Evolutionary conservation across 2,113 vertebrate species (phyloP), one percentile per base, ranked within the genome.

Genomic region (Toxostoma redivivum): DNA sequence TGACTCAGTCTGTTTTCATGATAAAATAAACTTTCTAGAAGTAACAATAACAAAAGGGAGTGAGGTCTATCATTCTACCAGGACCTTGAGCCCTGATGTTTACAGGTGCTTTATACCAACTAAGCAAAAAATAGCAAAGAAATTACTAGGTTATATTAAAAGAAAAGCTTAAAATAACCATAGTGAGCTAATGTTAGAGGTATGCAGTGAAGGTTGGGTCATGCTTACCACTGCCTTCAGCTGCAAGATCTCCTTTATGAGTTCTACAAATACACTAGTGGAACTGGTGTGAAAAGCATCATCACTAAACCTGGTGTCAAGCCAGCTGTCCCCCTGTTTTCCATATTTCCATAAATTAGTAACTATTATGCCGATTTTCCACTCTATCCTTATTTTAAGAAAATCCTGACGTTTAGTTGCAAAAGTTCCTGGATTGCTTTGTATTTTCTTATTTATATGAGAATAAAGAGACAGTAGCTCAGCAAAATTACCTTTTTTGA

Each of bases 131-230:
- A 97, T 90, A 95, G 85, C 56, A 88, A 86, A 86, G 64, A 96
- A 97, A 95, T 95, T 81, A 77, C 44, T 94, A 70, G 83, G 53
- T 97, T 86, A 84, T 95, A 94, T 92, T 91, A 96, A 97, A 97
- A 95, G 84, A 91, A 83, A 65, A 88, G 42, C 74, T 79, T 91
- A 96, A 97, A 97, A 95, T 86, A 96, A 86, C 64, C 7, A 2
- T 3, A n/a, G 80, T 94, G 86, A 92, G 70, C 60, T 96, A 86
- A 96, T 44, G 40, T 62, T 51, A 92, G 88, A 96, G 57, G 40
- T 57, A 96, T 72, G 85, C 67, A 92, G 62, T 24, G 56, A 90
- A 78, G 54, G 72, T 53, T 94, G 82, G 77, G 69, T 95, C 70
- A 95, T 38, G 81, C 27, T 80, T 73, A 72, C 48, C 82, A 61